Evolutionary conservation across 2,113 vertebrate genomes (phyloP).

Genomic region (Onychostruthus taczanowskii): DNA sequence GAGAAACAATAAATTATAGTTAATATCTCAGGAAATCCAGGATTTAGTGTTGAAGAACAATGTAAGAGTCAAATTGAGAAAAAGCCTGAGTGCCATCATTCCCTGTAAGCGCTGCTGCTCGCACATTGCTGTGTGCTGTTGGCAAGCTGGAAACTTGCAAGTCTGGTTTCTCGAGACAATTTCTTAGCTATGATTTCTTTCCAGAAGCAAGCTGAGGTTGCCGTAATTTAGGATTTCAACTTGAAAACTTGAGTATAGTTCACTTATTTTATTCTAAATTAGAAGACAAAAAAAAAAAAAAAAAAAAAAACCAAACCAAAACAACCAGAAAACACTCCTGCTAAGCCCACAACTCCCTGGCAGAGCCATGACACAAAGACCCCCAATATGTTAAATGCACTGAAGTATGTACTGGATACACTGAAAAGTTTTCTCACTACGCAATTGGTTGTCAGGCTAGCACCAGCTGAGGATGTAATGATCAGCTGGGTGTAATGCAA

Average conservation of each 20-base stretch:
- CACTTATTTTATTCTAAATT: not conserved
- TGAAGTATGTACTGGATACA: not conserved
- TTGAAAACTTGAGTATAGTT: not conserved
- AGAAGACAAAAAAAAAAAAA: not conserved
- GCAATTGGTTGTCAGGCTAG: not conserved
- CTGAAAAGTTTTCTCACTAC: not conserved
- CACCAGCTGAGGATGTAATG: not conserved
- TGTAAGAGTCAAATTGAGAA: not conserved
- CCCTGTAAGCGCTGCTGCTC: not conserved
- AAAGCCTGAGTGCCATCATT: not conserved
- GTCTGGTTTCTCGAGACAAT: not conserved
- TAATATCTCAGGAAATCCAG: not conserved
- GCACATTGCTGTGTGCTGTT: accelerated
- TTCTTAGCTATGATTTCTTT: not conserved
- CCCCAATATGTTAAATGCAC: not conserved
- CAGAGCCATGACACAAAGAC: not conserved
- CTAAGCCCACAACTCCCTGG: not conserved
- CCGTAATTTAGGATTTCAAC: not conserved
- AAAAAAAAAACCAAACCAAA: not conserved
- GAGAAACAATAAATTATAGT: not conserved
- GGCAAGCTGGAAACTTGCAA: not conserved
- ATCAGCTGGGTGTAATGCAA: not conserved
- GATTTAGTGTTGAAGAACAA: not conserved
- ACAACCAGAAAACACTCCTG: not conserved
- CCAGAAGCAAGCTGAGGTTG: not conserved